phyloP scores from a whole-genome alignment of 2,888 invertebrate species.

The Drosophila helvetica region DNA sequence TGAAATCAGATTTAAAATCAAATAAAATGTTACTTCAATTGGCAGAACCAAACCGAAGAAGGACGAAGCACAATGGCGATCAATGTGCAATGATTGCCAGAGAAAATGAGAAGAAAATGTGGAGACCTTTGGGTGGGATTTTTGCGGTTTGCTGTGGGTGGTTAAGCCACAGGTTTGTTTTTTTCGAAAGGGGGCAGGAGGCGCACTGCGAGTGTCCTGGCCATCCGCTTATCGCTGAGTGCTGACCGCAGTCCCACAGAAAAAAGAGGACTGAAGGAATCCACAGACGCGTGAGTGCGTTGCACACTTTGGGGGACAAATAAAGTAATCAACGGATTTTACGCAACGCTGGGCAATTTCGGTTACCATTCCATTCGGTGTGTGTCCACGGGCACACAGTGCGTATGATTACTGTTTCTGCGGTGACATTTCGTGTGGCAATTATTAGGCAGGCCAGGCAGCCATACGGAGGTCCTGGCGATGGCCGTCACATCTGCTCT shows the following conservation, averaged over 20 bases:
- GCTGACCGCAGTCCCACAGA: slow-evolving; percentile 19
- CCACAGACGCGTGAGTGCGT: slow-evolving; percentile 30
- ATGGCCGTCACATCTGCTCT: slow-evolving; percentile 16
- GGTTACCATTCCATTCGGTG: slow-evolving; percentile 28
- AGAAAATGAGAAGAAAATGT: slow-evolving; percentile 1
- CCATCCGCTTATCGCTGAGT: slow-evolving; percentile 54
- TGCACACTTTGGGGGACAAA: slow-evolving; percentile 59
- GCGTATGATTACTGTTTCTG: slow-evolving; percentile 61
- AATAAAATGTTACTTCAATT: slow-evolving; percentile 58
- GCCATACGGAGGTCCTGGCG: background rate
- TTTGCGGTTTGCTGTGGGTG: background rate
- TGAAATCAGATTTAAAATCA: slow-evolving; percentile 69
- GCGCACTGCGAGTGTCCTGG: slow-evolving; percentile 4
- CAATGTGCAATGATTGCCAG: slow-evolving; percentile 58
- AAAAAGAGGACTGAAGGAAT: slow-evolving; percentile 3
- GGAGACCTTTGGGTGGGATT: background rate
- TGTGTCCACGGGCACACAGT: slow-evolving; percentile 39
- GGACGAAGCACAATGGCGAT: slow-evolving; percentile 55
- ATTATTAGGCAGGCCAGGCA: slow-evolving; percentile 50
- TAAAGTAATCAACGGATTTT: slow-evolving; percentile 79
- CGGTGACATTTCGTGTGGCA: slow-evolving; percentile 39
- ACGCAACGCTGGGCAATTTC: slow-evolving; percentile 68
- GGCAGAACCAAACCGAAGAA: slow-evolving; percentile 13
- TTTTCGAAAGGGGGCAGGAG: slow-evolving; percentile 4
- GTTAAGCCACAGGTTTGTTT: slow-evolving; percentile 72